A percentile compares a stretch with the other conserved stretches of the same genome.
Evolutionary conservation across 1,140 invertebrate species (phyloP).

Genomic region (Anadara kagoshimensis): DNA sequence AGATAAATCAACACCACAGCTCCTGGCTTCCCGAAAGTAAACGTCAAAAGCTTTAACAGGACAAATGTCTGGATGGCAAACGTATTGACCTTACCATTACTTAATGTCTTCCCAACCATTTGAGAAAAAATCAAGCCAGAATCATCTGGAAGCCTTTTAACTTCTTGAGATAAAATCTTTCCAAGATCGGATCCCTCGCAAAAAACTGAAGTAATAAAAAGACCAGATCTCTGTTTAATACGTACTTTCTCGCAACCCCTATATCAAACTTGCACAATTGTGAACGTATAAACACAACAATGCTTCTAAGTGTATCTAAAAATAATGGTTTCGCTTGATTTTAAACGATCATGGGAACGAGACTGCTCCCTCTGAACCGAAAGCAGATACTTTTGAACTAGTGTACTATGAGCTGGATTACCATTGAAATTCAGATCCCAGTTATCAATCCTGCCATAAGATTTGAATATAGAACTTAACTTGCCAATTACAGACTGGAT

Average conservation of each 20-base stretch:
- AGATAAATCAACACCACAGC: not conserved
- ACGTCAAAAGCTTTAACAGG: conserved; percentile 14
- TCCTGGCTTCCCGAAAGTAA: conserved; percentile 6
- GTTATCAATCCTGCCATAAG: too few relatives aligned
- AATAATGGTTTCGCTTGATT: conserved; percentile 31
- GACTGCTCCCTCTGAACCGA: conserved; percentile 6
- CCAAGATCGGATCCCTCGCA: conserved; percentile 33
- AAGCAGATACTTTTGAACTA: conserved; percentile 13
- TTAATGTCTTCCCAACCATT: conserved; percentile 33
- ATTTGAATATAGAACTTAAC: conserved; percentile 7
- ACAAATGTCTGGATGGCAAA: conserved; percentile 20
- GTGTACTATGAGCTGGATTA: not conserved
- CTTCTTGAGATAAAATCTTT: conserved; percentile 17
- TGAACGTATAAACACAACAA: conserved; percentile 7
- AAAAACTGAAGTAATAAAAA: conserved; percentile 31
- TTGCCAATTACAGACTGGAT: not conserved
- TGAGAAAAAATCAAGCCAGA: conserved; percentile 34
- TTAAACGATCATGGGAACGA: not conserved
- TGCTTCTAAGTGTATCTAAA: conserved; percentile 1
- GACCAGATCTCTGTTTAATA: conserved; percentile 24
- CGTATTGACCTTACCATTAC: conserved; percentile 19
- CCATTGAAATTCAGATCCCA: not conserved
- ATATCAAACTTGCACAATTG: not conserved
- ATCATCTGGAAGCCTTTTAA: conserved; percentile 22
- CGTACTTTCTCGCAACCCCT: not conserved